Percentiles rank a stretch among this genome's conserved stretches.
Conservation (phyloP, 2,797 vertebrate genomes). For the Premnoplex brunnescens region DNA sequence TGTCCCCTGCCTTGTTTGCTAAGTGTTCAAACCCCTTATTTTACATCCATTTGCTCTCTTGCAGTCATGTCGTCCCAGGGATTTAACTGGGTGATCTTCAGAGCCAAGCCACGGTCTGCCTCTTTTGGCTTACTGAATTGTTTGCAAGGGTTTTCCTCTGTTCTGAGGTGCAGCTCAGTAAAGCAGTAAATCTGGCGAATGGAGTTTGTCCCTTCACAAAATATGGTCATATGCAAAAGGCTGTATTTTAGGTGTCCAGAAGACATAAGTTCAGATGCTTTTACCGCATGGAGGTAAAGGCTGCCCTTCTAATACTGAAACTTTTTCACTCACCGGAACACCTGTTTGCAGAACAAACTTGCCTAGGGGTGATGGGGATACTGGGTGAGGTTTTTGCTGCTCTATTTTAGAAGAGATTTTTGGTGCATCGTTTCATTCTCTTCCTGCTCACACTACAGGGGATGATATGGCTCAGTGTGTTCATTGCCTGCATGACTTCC, state of each 20-base stretch:
- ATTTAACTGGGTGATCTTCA: neutral
- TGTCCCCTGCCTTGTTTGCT: neutral
- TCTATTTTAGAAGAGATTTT: neutral
- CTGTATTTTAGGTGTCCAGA: neutral
- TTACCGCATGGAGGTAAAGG: neutral
- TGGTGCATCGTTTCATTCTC: conserved; percentile 5
- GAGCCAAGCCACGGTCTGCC: neutral
- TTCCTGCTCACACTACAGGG: neutral
- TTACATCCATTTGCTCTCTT: neutral
- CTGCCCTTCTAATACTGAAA: neutral
- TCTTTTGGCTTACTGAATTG: neutral
- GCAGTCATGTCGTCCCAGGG: neutral
- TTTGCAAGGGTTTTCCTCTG: neutral
- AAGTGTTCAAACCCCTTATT: neutral
- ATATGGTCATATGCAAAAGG: too few species aligned
- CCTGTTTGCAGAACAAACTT: neutral
- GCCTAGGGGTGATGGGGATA: neutral
- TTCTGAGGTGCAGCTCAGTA: neutral
- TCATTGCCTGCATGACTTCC: conserved; percentile 26
- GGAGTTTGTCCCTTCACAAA: neutral
- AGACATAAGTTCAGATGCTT: neutral
- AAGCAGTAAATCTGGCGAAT: neutral
- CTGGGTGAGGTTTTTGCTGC: neutral
- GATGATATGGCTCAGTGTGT: neutral
- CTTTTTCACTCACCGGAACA: neutral